A percentile compares a stretch with the other conserved stretches of the same genome.
Evolutionary conservation across 2,888 invertebrate species (phyloP).

Genomic region (Microctonus hyperodae): DNA sequence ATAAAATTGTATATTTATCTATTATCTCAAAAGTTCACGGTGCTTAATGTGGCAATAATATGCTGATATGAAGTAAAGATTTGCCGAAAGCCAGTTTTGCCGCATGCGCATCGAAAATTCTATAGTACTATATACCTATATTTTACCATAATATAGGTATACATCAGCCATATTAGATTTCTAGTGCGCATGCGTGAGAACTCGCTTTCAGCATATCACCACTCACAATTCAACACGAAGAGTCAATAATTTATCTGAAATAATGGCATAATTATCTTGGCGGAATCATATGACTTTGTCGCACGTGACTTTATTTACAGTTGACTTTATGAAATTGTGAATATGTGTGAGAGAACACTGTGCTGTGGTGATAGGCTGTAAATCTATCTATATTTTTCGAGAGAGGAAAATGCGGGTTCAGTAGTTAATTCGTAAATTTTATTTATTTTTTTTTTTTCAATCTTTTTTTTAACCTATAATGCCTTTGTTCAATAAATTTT

Average conservation of each 20-base stretch:
- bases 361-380: conserved; percentile 52
- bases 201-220: too few relatives aligned
- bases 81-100: too few relatives aligned
- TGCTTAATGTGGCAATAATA: conserved; percentile 2
- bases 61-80: too few relatives aligned
- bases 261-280: conserved; percentile 16
- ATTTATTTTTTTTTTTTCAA: not conserved
- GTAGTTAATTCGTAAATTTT: conserved; percentile 33
- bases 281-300: conserved; percentile 61
- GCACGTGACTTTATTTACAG: conserved; percentile 64
- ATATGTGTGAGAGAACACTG: conserved; percentile 54
- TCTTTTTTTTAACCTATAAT: conserved; percentile 63
- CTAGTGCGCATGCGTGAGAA: too few relatives aligned
- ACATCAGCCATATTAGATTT: too few relatives aligned
- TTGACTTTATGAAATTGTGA: conserved; percentile 52
- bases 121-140: too few relatives aligned
- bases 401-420: conserved; percentile 47
- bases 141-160: too few relatives aligned
- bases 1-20: conserved; percentile 10
- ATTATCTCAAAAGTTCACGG: not conserved
- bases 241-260: conserved; percentile 3
- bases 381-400: conserved; percentile 40
- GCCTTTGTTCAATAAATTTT: conserved; percentile 79
- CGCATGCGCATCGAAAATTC: too few relatives aligned
- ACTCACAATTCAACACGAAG: too few relatives aligned